These are phyloP conservation scores for Corythoichthys haematopterus DNA, from an alignment of 2,113 vertebrate species.

Conservation along the genomic window DNA sequence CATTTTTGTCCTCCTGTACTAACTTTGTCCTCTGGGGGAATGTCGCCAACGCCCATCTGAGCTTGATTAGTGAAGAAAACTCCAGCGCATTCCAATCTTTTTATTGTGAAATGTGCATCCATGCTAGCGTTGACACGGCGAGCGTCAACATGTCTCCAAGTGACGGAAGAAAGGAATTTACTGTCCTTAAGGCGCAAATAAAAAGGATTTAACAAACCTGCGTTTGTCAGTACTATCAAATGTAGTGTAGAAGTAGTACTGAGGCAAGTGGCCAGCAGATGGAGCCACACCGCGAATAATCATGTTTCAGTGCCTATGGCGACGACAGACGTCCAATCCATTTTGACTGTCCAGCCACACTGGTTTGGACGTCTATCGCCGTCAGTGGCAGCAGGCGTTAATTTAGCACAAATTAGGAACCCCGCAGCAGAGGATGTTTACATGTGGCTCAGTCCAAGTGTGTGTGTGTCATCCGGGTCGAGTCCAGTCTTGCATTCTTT, in stretches of 20 bases:
- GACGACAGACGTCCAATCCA: no score
- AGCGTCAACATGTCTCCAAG: not conserved
- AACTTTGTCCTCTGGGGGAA: not conserved
- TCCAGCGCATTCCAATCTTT: not conserved
- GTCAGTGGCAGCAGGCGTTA: no score
- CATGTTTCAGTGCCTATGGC: not conserved
- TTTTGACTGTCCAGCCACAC: no score
- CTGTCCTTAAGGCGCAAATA: no score
- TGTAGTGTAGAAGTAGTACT: not conserved
- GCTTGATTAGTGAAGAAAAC: not conserved
- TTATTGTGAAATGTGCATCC: not conserved
- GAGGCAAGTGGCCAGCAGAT: not conserved
- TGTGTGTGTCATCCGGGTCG: constrained; percentile 54
- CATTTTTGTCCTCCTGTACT: not conserved
- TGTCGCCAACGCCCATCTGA: constrained; percentile 4
- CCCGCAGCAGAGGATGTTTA: constrained; percentile 48
- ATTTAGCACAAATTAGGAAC: no score
- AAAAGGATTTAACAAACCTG: no score
- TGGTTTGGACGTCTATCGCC: no score
- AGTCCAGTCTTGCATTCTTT: constrained; percentile 69
- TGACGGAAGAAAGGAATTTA: no score
- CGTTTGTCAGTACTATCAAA: no score
- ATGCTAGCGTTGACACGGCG: no score
- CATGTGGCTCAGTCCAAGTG: constrained; percentile 25
- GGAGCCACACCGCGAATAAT: not conserved